phyloP scores from a whole-genome alignment of 2,113 vertebrate species.

The Paedocypris sp. region DNA sequence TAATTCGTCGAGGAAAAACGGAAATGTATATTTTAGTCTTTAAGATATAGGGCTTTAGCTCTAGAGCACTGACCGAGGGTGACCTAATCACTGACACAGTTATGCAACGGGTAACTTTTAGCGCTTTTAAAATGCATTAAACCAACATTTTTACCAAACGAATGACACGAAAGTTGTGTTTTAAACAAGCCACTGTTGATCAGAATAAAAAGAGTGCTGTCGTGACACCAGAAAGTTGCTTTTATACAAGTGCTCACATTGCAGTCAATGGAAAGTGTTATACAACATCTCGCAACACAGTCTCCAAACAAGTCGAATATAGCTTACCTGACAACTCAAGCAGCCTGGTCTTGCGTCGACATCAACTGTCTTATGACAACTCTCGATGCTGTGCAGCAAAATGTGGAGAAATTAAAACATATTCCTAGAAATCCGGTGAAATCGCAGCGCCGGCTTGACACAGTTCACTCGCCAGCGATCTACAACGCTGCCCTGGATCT shows the following conservation, averaged over 20 bases:
- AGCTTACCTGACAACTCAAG: conserved; percentile 2
- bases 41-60: not conserved
- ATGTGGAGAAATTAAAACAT: not conserved
- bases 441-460: not conserved
- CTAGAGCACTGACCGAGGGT: conserved; percentile 38
- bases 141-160: not conserved
- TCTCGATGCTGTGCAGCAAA: not conserved
- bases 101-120: conserved; percentile 45
- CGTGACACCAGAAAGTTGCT: not conserved
- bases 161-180: not conserved
- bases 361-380: no score
- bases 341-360: not conserved
- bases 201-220: not conserved
- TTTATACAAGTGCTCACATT: not conserved
- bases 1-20: not conserved
- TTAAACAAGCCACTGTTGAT: not conserved
- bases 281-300: not conserved
- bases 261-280: conserved; percentile 13
- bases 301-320: not conserved
- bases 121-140: not conserved
- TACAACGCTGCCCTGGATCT: conserved; percentile 35
- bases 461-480: conserved; percentile 14
- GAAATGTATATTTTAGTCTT: no score
- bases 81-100: conserved; percentile 49
- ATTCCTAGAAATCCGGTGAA: not conserved